Conservation (phyloP, 2,113 vertebrate genomes). For the Oreochromis spilurus region DNA sequence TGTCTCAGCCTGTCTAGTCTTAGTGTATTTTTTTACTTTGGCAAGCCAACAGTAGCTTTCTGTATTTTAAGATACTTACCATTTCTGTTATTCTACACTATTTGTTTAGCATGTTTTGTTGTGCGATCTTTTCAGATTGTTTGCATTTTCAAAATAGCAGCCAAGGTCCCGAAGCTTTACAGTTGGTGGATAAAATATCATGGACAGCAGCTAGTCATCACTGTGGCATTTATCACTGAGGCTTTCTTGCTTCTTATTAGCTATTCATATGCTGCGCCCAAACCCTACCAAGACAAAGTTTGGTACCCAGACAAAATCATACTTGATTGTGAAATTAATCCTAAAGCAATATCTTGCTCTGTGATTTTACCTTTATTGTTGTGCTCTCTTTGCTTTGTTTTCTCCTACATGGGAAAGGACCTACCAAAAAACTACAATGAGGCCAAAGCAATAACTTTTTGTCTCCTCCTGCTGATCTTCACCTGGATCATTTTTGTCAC, state of each 20-base stretch:
- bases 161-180: conserved; percentile 66
- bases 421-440: conserved; percentile 88
- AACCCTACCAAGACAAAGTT: not conserved
- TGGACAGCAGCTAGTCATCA: conserved; percentile 71
- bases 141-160: conserved; percentile 82
- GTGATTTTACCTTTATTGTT: conserved; percentile 48
- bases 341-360: not conserved
- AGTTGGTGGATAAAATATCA: conserved; percentile 75
- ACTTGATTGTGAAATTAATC: conserved; percentile 58
- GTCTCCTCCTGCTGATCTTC: conserved; percentile 76
- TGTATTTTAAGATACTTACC: conserved; percentile 71
- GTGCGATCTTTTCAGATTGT: conserved; percentile 83
- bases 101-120: conserved; percentile 78
- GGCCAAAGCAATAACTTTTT: conserved; percentile 83
- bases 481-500: conserved; percentile 74
- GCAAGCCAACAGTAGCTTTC: conserved; percentile 42
- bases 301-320: conserved; percentile 59
- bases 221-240: conserved; percentile 50
- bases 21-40: conserved; percentile 78
- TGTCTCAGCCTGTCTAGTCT: conserved; percentile 68
- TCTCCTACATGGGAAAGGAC: conserved; percentile 84
- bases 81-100: conserved; percentile 70
- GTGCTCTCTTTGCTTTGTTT: conserved; percentile 72
- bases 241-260: conserved; percentile 38
- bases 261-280: conserved; percentile 38